phyloP scores from a whole-genome alignment of 2,797 vertebrate species.

The Xenops minutus region DNA sequence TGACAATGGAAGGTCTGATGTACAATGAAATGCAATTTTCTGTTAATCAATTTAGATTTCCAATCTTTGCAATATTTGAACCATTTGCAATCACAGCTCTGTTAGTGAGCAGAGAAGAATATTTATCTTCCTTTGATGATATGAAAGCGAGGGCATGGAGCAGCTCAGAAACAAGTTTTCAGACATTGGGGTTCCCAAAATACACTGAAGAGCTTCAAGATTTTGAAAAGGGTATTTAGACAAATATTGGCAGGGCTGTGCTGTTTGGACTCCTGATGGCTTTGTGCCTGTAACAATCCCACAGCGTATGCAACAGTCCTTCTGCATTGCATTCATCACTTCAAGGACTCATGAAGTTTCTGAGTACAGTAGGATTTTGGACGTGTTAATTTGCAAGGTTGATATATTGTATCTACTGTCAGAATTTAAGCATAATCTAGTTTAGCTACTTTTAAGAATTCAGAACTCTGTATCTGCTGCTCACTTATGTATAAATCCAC shows the following conservation, averaged over 20 bases:
- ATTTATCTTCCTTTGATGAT: neutral
- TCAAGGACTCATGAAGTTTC: neutral
- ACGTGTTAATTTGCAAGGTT: neutral
- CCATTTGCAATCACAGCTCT: neutral
- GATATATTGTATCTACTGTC: neutral
- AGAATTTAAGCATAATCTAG: neutral
- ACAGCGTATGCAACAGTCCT: fast-evolving
- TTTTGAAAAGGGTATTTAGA: neutral
- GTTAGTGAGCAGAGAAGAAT: neutral
- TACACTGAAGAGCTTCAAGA: neutral
- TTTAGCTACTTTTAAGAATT: neutral
- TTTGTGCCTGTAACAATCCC: neutral
- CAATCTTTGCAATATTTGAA: neutral
- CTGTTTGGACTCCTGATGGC: neutral
- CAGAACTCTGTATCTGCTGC: neutral
- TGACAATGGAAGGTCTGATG: neutral
- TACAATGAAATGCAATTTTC: neutral
- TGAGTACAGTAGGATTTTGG: neutral
- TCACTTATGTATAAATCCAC: neutral
- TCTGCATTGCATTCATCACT: neutral
- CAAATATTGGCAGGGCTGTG: neutral
- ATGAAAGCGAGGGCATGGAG: neutral
- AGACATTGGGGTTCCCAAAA: neutral
- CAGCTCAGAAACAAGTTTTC: neutral
- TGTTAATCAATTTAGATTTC: neutral